A percentile compares a stretch with the other conserved stretches of the same genome.
These are phyloP conservation scores for Nasonia giraulti DNA, from an alignment of 1,140 invertebrate genomes.

Conservation along the genomic window DNA sequence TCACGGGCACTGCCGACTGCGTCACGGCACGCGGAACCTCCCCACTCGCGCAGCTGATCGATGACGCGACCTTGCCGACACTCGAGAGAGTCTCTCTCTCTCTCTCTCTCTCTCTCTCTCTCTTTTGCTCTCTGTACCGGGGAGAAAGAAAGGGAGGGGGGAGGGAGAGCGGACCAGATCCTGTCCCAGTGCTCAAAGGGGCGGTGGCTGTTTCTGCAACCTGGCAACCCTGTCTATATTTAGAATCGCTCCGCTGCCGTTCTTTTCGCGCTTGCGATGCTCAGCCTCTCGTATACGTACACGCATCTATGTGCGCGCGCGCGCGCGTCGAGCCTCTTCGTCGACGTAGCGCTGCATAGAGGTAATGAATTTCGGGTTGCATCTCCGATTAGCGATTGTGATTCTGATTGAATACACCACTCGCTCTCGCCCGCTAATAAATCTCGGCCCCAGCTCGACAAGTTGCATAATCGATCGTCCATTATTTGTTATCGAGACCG, in stretches of 20 bases:
- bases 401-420: too few relatives aligned
- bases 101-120: conserved; percentile 2
- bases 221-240: conserved; percentile 75
- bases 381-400: too few relatives aligned
- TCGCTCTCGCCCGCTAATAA: not conserved
- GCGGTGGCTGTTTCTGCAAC: conserved; percentile 74
- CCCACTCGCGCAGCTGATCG: conserved; percentile 65
- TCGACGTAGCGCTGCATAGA: not conserved
- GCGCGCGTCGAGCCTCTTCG: not conserved
- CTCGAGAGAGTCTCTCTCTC: conserved; percentile 3
- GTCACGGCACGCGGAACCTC: conserved; percentile 61
- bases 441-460: not conserved
- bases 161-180: conserved; percentile 55
- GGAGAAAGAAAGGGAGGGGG: not conserved
- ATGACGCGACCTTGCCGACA: conserved; percentile 72
- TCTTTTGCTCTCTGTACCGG: not conserved
- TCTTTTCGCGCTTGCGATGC: conserved; percentile 34
- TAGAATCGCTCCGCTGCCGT: conserved; percentile 66
- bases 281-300: not conserved
- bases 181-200: conserved; percentile 69
- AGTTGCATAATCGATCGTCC: not conserved
- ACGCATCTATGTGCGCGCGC: not conserved
- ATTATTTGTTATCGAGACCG: not conserved
- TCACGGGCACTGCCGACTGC: conserved; percentile 65
- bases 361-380: too few relatives aligned